Evolutionary conservation across 92 coral and sea anemone species (phyloP).

Genomic region (Meandrina meandrites): DNA sequence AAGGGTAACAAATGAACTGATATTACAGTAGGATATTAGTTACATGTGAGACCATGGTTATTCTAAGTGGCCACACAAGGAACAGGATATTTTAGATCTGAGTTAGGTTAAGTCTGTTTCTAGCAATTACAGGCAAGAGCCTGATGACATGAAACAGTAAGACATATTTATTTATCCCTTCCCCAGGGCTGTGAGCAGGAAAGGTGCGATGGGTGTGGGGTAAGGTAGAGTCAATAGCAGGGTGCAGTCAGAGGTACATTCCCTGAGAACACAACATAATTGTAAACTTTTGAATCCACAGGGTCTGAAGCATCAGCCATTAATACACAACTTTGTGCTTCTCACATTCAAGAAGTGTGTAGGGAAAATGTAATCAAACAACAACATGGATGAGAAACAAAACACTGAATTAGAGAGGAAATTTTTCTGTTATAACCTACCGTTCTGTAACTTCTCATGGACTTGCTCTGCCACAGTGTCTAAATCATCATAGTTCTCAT

Average conservation of each 20-base stretch:
- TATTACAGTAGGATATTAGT: too few relatives aligned
- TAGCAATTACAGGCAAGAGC: too few relatives aligned
- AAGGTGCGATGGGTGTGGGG: too few relatives aligned
- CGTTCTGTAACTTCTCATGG: slow-evolving; percentile 8
- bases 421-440: background rate
- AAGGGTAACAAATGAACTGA: background rate
- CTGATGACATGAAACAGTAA: too few relatives aligned
- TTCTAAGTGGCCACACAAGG: too few relatives aligned
- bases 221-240: too few relatives aligned
- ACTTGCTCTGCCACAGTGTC: slow-evolving; percentile 35
- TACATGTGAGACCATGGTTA: too few relatives aligned
- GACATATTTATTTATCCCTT: too few relatives aligned
- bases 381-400: background rate
- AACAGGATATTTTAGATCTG: too few relatives aligned
- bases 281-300: background rate
- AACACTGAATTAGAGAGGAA: background rate
- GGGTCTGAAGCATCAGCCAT: background rate
- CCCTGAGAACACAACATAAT: background rate
- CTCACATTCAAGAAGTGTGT: background rate
- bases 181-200: too few relatives aligned
- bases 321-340: too few relatives aligned
- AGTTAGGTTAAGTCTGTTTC: too few relatives aligned
- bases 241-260: background rate
- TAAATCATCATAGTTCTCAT: slow-evolving; percentile 49
- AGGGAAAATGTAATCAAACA: background rate